phyloP scores from a whole-genome alignment of 2,888 invertebrate genomes.

The Apodemia zela region DNA sequence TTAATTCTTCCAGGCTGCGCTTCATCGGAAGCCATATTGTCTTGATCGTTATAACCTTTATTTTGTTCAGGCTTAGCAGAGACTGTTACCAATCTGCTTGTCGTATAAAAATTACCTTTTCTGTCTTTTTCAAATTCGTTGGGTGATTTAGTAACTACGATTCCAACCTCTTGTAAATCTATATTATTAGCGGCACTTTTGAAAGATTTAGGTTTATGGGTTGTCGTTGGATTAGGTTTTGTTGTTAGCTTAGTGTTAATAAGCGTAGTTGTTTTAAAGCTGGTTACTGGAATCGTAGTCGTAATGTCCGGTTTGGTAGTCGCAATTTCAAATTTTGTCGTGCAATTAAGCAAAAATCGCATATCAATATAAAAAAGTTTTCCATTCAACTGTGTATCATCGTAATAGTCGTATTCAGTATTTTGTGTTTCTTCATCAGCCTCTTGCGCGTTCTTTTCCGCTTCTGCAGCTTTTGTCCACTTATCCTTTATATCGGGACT shows the following conservation, averaged over 20 bases:
- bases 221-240: constrained; percentile 21
- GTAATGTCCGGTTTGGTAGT: constrained; percentile 20
- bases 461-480: constrained; percentile 47
- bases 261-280: constrained; percentile 29
- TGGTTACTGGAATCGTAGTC: constrained; percentile 23
- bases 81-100: constrained; percentile 62
- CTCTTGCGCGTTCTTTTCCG: constrained; percentile 42
- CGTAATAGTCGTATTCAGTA: constrained; percentile 66
- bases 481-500: constrained; percentile 47
- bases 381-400: constrained; percentile 64
- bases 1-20: constrained; percentile 61
- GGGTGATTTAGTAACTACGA: constrained; percentile 26
- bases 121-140: constrained; percentile 30
- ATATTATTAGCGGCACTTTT: background rate
- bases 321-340: constrained; percentile 27
- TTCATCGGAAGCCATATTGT: constrained; percentile 65
- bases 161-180: background rate
- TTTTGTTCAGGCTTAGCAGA: constrained; percentile 61
- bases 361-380: constrained; percentile 65
- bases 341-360: constrained; percentile 58
- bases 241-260: constrained; percentile 20
- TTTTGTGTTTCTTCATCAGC: constrained; percentile 42
- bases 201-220: constrained; percentile 19
- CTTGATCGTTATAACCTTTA: constrained; percentile 44
- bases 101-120: constrained; percentile 47